These are phyloP conservation scores for Pristionchus entomophagus DNA, from an alignment of 2,888 invertebrate species.

Conservation along the genomic window DNA sequence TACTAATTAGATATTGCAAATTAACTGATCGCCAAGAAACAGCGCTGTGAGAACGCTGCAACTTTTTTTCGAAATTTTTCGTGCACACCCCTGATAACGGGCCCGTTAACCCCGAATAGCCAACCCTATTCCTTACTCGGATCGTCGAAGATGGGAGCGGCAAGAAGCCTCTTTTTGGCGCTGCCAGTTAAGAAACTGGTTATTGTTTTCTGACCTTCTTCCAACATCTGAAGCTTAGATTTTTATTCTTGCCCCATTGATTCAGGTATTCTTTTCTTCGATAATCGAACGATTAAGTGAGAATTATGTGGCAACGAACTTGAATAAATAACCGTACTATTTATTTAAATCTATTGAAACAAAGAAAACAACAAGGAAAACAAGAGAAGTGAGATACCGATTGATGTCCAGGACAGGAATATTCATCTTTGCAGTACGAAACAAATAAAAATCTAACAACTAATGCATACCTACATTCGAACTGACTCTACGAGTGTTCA, in stretches of 20 bases:
- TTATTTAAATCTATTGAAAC: constrained; percentile 23
- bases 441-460: constrained; percentile 40
- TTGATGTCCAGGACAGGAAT: constrained; percentile 37
- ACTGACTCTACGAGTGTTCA: constrained; percentile 38
- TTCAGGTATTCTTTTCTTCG: neutral
- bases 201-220: neutral
- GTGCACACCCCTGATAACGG: no score
- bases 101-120: no score
- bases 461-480: constrained; percentile 30
- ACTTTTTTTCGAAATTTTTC: no score
- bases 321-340: neutral
- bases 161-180: neutral
- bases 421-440: constrained; percentile 25
- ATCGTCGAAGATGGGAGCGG: no score
- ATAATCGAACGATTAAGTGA: neutral
- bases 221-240: neutral
- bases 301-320: neutral
- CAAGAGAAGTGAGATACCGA: constrained; percentile 26
- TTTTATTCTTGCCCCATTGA: neutral
- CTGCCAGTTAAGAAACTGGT: neutral
- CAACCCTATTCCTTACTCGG: no score
- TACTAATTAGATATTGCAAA: no score
- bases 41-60: no score
- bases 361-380: constrained; percentile 16
- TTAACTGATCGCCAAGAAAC: no score